phyloP scores from a whole-genome alignment of 2,113 vertebrate genomes.

The Pavo muticus region DNA sequence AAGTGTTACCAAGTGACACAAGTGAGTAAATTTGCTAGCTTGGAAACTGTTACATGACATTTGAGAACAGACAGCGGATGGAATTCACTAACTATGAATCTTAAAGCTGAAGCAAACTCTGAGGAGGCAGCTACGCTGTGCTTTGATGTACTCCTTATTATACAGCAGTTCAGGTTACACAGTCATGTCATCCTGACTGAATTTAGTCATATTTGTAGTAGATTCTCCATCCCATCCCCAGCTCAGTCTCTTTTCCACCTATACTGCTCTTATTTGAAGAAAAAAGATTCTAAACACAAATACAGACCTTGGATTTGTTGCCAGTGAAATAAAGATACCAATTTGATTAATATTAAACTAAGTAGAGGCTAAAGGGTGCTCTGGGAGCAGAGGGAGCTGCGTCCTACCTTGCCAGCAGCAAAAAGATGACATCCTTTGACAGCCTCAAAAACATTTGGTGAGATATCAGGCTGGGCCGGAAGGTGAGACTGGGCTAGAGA shows the following conservation, averaged over 20 bases:
- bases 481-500: slow-evolving; percentile 96
- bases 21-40: background rate
- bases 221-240: background rate
- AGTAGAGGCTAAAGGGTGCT: background rate
- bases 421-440: slow-evolving; percentile 99
- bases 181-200: background rate
- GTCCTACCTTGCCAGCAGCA: slow-evolving; percentile 90
- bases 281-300: background rate
- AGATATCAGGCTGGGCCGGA: slow-evolving; percentile 91
- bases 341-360: background rate
- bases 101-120: background rate
- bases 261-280: background rate
- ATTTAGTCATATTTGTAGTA: background rate
- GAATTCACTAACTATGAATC: background rate
- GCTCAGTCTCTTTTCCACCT: background rate
- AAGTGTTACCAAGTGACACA: background rate
- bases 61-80: background rate
- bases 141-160: background rate
- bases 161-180: background rate
- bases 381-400: background rate
- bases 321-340: background rate
- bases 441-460: slow-evolving; percentile 92
- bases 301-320: background rate
- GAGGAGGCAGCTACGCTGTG: background rate
- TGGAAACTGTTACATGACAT: background rate